Percentiles rank a stretch among this genome's conserved stretches.
Evolutionary conservation across 2,888 invertebrate genomes (phyloP).

Genomic region (Dromius quadrimaculatus): DNA sequence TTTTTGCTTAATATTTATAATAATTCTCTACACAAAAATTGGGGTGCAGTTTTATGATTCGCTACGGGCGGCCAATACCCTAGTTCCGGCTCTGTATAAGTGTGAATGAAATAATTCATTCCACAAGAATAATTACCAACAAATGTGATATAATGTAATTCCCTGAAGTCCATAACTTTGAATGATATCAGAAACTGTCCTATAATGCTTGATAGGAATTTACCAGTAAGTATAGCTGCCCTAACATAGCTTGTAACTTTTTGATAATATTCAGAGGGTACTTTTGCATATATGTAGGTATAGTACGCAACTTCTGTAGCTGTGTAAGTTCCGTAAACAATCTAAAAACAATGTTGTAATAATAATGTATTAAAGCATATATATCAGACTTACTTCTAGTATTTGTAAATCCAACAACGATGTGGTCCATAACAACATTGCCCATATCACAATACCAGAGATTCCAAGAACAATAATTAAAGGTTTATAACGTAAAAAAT

Average conservation of each 20-base stretch:
- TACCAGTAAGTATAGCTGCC: constrained; percentile 83
- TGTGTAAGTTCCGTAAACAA: constrained; percentile 85
- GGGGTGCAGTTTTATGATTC: too few relatives aligned
- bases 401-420: constrained; percentile 79
- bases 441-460: constrained; percentile 80
- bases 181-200: constrained; percentile 79
- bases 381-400: constrained; percentile 62
- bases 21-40: too few relatives aligned
- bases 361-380: not conserved
- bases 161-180: constrained; percentile 75
- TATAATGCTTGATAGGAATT: constrained; percentile 79
- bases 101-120: too few relatives aligned
- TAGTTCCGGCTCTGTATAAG: too few relatives aligned
- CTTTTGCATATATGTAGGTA: constrained; percentile 94
- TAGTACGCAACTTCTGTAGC: constrained; percentile 94
- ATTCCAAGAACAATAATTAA: constrained; percentile 85
- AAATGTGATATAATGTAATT: constrained; percentile 85
- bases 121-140: too few relatives aligned
- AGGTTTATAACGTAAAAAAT: constrained; percentile 87
- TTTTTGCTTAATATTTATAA: too few relatives aligned
- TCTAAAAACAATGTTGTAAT: constrained; percentile 66
- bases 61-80: too few relatives aligned
- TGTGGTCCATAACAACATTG: constrained; percentile 80
- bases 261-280: constrained; percentile 81
- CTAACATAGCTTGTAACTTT: constrained; percentile 88